Conservation (phyloP, 2,888 invertebrate genomes). For the Nesidiocoris tenuis region DNA sequence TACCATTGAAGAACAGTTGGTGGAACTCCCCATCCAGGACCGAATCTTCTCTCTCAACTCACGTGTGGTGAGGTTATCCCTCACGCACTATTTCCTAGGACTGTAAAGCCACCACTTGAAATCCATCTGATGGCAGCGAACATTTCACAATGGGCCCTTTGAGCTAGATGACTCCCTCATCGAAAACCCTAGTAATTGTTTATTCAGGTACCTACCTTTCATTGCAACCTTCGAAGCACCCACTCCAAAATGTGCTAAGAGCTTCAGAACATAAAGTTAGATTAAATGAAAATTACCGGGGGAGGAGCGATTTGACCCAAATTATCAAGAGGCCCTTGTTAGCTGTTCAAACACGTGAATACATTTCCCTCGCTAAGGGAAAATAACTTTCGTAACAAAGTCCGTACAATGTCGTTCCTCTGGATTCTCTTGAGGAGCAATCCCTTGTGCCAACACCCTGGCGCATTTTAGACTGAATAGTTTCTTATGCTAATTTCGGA, state of each 20-base stretch:
- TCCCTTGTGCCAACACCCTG: conserved; percentile 4
- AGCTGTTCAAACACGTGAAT: conserved; percentile 15
- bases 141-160: no score
- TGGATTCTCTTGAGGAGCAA: conserved; percentile 3
- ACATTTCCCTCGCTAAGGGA: neutral
- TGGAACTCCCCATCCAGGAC: no score
- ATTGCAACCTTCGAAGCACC: neutral
- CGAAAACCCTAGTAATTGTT: no score
- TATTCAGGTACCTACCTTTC: no score
- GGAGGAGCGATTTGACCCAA: neutral
- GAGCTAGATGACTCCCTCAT: no score
- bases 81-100: no score
- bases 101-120: no score
- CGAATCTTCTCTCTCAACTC: no score
- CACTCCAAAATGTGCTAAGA: neutral
- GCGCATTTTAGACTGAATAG: neutral
- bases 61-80: no score
- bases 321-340: conserved; percentile 8
- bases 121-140: no score
- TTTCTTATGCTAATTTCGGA: neutral
- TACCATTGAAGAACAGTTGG: no score
- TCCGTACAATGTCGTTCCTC: no score
- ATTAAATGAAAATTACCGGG: neutral
- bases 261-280: neutral
- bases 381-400: conserved; percentile 15